Evolutionary conservation across 2,888 invertebrate genomes (phyloP).

Genomic region (Hemicrepidius hirtus): DNA sequence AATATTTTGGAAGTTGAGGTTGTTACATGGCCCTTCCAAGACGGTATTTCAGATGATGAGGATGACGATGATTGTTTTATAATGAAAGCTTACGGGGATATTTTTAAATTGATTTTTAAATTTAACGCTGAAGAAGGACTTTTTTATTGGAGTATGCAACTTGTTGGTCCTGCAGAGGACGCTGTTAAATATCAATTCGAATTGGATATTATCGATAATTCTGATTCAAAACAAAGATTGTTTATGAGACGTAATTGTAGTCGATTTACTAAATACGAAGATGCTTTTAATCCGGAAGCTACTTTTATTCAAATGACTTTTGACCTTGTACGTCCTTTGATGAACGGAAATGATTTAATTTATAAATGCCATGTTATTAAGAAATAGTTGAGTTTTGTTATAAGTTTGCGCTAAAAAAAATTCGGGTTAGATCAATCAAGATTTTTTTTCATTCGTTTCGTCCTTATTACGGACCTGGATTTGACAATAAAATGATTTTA

Average conservation of each 20-base stretch:
- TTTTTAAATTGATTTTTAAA: slow-evolving; percentile 63
- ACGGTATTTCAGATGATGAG: slow-evolving; percentile 10
- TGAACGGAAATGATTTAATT: slow-evolving; percentile 19
- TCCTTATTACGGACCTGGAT: no score
- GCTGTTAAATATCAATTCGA: slow-evolving; percentile 62
- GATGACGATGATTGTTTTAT: slow-evolving; percentile 61
- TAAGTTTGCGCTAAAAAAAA: no score
- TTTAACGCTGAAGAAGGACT: slow-evolving; percentile 45
- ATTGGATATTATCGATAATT: slow-evolving; percentile 60
- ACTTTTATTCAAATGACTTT: slow-evolving; percentile 24
- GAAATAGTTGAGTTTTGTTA: no score
- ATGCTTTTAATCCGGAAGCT: slow-evolving; percentile 18
- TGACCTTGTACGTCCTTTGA: slow-evolving; percentile 18
- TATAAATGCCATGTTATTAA: slow-evolving; percentile 36
- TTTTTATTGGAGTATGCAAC: slow-evolving; percentile 64
- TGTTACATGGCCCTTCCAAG: slow-evolving; percentile 55
- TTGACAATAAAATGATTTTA: no score
- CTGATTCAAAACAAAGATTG: slow-evolving; percentile 19
- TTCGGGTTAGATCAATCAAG: no score
- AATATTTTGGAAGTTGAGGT: slow-evolving; percentile 61
- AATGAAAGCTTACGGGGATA: slow-evolving; percentile 55
- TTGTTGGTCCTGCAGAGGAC: slow-evolving; percentile 62
- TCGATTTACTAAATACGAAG: slow-evolving; percentile 1
- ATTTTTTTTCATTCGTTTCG: no score
- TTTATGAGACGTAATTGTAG: slow-evolving; percentile 29